A percentile compares a stretch with the other conserved stretches of the same genome.
phyloP scores from a whole-genome alignment of 2,888 invertebrate genomes.

The Dendrolimus houi region DNA sequence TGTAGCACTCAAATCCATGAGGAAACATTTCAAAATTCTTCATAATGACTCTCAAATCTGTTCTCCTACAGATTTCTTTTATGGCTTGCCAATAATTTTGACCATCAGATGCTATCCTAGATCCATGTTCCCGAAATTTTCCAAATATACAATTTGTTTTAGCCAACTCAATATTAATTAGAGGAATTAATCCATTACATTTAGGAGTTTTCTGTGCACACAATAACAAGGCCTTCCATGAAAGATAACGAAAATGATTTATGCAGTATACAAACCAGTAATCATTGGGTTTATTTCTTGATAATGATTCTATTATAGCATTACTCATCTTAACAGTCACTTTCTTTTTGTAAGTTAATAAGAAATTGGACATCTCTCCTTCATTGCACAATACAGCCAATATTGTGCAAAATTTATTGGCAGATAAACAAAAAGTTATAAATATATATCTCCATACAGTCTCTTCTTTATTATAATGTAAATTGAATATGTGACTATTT shows the following conservation, averaged over 20 bases:
- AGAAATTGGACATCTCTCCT: constrained; percentile 36
- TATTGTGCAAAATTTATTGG: constrained; percentile 68
- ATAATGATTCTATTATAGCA: constrained; percentile 45
- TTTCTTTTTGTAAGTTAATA: constrained; percentile 50
- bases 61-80: constrained; percentile 47
- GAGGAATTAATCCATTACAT: constrained; percentile 45
- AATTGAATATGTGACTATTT: constrained; percentile 59
- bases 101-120: constrained; percentile 43
- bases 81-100: constrained; percentile 26
- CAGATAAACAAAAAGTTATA: constrained; percentile 58
- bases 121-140: constrained; percentile 56
- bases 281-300: constrained; percentile 36
- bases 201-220: constrained; percentile 53
- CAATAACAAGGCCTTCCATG: constrained; percentile 54
- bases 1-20: constrained; percentile 47
- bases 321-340: constrained; percentile 60
- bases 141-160: constrained; percentile 63
- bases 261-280: constrained; percentile 53
- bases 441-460: constrained; percentile 59
- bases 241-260: constrained; percentile 61
- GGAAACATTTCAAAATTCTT: constrained; percentile 45
- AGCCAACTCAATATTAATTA: constrained; percentile 42
- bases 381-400: constrained; percentile 47
- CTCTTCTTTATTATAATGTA: constrained; percentile 47
- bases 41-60: constrained; percentile 43